Evolutionary conservation across 2,113 vertebrate genomes (phyloP), one percentile per base, ranked within the genome.

Genomic region (Columba janthina): DNA sequence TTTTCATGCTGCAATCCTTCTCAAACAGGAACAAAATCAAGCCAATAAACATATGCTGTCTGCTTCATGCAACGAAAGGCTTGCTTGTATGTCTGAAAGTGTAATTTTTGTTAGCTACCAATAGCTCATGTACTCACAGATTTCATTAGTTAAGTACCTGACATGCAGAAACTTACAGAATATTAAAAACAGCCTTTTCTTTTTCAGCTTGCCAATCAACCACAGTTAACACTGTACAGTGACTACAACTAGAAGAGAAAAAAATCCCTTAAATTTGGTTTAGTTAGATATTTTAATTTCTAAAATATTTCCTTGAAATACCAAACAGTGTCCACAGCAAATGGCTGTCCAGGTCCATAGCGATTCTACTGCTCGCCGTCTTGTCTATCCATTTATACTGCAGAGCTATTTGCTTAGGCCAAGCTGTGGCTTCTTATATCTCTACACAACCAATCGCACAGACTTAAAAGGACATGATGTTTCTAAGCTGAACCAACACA

Each of bases 11-110:
- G 76, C 24, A 70, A 46, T 62, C 67, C 70, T 73, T 93, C 54
- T 84, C 65, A 78, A 71, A 88, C n/a, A 77, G 62, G 61, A 89
- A 69, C 36, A 78, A 92, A 92, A 84, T 56, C 44, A 82, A 92
- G 66, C 61, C 61, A 92, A 70, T 25, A 92, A 83, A 64, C 61
- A 86, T 73, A 85, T 21, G 56, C 20, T 67, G 15, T 60, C 65
- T 93, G 72, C 83, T 86, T 90, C 72, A 34, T 31, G 46, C 44
- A 83, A 5, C 19, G 18, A 82, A 89, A 86, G 29, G 26, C 32
- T 81, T 71, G 26, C 32, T 70, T 90, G 18, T 48, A 22, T 54
- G 32, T 48, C 60, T 74, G 56, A 92, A 54, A 9, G 53, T n/a
- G 32, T 0, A 1, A 32, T 62, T 90, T 83, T 76, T 80, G 78